Conservation (phyloP, 2,113 vertebrate genomes). For the Cygnus atratus region DNA sequence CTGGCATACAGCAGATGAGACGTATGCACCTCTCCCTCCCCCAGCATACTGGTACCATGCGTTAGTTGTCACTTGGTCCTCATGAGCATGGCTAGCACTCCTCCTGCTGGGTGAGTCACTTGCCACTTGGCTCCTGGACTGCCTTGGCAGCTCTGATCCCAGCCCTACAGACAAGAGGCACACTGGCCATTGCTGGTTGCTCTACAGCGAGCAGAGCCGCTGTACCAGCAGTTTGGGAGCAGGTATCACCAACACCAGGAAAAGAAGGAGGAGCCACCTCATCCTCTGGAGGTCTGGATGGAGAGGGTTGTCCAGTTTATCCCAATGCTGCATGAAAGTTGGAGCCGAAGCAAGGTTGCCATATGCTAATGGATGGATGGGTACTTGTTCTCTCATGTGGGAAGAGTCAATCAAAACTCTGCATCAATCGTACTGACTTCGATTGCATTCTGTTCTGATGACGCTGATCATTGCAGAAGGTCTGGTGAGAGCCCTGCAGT, state of each 20-base stretch:
- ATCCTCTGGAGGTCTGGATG: not conserved
- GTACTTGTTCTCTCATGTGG: not conserved
- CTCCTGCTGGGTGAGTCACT: not conserved
- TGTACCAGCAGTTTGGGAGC: not conserved
- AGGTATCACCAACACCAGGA: not conserved
- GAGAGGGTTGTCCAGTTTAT: not conserved
- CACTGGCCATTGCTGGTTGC: not conserved
- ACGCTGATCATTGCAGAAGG: not conserved
- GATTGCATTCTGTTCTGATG: not conserved
- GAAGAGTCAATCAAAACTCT: not conserved
- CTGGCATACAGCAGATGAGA: not conserved
- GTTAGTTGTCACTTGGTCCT: not conserved
- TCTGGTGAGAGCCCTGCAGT: not conserved
- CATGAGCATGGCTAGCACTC: not conserved
- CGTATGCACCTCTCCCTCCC: not conserved
- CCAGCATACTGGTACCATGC: not conserved
- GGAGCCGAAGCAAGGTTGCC: rapidly evolving
- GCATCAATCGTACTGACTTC: not conserved
- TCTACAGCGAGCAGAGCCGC: rapidly evolving
- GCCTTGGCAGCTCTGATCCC: not conserved
- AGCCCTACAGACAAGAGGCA: not conserved
- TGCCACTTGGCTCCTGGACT: not conserved
- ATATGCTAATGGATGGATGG: not conserved
- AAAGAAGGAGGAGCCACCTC: not conserved
- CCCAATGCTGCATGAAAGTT: not conserved